Conservation (phyloP, 2,113 vertebrate species). For the Tychaedon coryphoeus region DNA sequence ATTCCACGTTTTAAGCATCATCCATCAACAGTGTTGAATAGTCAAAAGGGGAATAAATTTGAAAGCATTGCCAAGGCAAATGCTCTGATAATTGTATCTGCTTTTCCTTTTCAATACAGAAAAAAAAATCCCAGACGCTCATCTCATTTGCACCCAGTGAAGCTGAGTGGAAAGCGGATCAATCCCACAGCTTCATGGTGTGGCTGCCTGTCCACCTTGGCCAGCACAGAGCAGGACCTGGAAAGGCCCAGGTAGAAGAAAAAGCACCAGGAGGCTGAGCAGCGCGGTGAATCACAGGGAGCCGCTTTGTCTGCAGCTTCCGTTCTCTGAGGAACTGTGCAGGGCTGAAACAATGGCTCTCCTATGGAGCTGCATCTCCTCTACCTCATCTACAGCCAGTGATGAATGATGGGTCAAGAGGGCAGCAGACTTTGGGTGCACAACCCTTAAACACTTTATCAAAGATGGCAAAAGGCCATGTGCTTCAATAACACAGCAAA, state of each 20-base stretch:
- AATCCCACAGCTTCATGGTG: neutral
- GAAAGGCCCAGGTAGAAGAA: neutral
- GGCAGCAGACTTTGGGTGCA: constrained; percentile 77
- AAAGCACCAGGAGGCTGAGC: constrained; percentile 5
- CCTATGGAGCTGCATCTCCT: constrained; percentile 51
- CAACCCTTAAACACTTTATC: constrained; percentile 70
- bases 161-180: neutral
- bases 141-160: neutral
- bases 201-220: neutral
- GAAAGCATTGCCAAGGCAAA: neutral
- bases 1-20: neutral
- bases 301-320: constrained; percentile 68
- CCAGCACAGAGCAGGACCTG: neutral
- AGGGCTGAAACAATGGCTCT: constrained; percentile 63
- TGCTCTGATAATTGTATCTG: neutral
- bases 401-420: constrained; percentile 76
- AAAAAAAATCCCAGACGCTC: neutral
- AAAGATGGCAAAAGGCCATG: constrained; percentile 76
- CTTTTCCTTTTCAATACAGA: neutral
- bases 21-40: neutral
- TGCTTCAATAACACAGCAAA: constrained; percentile 70
- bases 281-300: neutral
- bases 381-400: constrained; percentile 48
- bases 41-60: neutral
- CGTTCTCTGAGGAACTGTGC: constrained; percentile 34